A percentile compares a stretch with the other conserved stretches of the same genome.
Conservation (phyloP, 2,888 invertebrate genomes). For the Bombyx huttoni region DNA sequence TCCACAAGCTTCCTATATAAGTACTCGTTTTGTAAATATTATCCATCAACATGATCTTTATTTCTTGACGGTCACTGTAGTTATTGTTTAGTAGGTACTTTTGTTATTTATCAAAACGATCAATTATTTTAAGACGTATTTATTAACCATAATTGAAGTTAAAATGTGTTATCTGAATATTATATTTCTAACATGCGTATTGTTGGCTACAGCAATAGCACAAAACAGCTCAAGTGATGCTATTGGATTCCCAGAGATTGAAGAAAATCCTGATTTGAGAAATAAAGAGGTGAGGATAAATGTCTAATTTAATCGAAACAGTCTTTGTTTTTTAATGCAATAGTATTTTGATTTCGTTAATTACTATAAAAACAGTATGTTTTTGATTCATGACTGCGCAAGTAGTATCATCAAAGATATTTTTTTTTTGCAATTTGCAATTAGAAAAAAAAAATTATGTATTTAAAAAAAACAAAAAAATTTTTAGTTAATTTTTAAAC, state of each 20-base stretch:
- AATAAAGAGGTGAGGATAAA: slow-evolving; percentile 46
- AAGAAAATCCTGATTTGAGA: slow-evolving; percentile 37
- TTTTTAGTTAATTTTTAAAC: too few species aligned
- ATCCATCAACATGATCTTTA: background rate
- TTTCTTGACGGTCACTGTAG: background rate
- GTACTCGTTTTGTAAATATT: slow-evolving; percentile 8
- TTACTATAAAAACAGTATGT: too few species aligned
- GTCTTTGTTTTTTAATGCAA: too few species aligned
- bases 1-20: slow-evolving; percentile 16
- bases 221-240: slow-evolving; percentile 23
- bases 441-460: too few species aligned
- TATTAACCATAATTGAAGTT: background rate
- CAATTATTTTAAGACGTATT: too few species aligned
- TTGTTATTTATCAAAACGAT: too few species aligned
- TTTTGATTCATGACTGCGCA: too few species aligned
- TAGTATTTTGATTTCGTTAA: too few species aligned
- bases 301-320: background rate
- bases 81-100: background rate
- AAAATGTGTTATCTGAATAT: slow-evolving; percentile 11
- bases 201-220: slow-evolving; percentile 19
- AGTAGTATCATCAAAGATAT: too few species aligned
- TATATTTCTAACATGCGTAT: slow-evolving; percentile 19
- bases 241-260: slow-evolving; percentile 55
- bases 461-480: too few species aligned
- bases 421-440: too few species aligned